phyloP scores from a whole-genome alignment of 2,113 vertebrate genomes.

The Microcebus jonahi region DNA sequence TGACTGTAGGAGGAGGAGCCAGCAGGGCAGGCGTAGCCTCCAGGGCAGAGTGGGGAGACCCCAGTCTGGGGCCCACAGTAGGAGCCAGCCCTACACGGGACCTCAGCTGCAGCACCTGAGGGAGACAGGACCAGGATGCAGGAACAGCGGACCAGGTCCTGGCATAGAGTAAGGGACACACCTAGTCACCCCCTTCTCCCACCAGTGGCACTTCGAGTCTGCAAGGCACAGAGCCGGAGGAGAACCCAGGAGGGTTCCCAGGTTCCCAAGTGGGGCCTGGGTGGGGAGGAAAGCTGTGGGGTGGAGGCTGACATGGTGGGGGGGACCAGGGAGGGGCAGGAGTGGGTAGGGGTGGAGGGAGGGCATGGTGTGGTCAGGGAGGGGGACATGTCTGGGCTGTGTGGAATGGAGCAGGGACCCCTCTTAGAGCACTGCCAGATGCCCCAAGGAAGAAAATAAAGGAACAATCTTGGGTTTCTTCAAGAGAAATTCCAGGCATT shows the following conservation, averaged over 20 bases:
- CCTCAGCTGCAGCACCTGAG: slow-evolving; percentile 90
- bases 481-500: no score
- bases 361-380: background rate
- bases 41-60: slow-evolving; percentile 88
- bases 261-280: background rate
- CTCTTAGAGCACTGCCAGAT: no score
- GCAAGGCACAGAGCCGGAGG: background rate
- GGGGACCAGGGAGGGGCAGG: background rate
- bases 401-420: no score
- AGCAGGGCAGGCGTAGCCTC: slow-evolving; percentile 91
- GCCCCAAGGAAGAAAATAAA: no score
- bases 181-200: background rate
- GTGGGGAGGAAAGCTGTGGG: background rate
- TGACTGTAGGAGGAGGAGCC: slow-evolving; percentile 88
- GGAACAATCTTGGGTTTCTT: no score
- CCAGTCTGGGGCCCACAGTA: slow-evolving; percentile 90
- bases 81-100: slow-evolving; percentile 88
- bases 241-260: background rate
- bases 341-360: no score
- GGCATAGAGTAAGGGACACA: no score
- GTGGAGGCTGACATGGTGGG: background rate
- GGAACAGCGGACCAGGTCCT: background rate
- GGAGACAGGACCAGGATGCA: background rate
- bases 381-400: background rate
- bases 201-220: no score